phyloP scores from a whole-genome alignment of 2,888 invertebrate species.

The Parapristionchus giblindavisi region DNA sequence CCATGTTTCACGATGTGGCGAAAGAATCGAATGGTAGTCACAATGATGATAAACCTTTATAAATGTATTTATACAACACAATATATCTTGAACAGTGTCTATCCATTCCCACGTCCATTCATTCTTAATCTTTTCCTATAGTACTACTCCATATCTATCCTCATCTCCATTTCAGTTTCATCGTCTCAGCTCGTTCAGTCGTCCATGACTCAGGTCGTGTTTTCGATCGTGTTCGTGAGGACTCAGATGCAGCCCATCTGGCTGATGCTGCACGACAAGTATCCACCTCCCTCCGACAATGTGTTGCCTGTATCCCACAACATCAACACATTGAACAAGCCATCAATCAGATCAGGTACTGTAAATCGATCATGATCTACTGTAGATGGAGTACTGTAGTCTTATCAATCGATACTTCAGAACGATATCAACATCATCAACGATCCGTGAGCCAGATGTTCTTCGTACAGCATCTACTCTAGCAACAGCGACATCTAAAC shows the following conservation, averaged over 20 bases:
- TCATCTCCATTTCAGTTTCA: constrained; percentile 43
- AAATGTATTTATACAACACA: no score
- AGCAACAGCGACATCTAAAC: constrained; percentile 84
- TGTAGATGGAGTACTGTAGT: no score
- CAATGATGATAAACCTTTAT: no score
- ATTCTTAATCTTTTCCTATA: no score
- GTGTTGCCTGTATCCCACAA: constrained; percentile 88
- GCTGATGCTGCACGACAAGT: constrained; percentile 57
- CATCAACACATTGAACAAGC: constrained; percentile 90
- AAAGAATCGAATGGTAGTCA: not conserved
- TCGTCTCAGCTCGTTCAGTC: constrained; percentile 62
- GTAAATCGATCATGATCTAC: not conserved
- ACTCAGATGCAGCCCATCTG: constrained; percentile 49
- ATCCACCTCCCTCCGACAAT: constrained; percentile 79
- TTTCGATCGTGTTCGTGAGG: constrained; percentile 63
- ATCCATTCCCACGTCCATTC: no score
- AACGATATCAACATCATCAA: constrained; percentile 46
- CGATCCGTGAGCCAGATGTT: constrained; percentile 84
- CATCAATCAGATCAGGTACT: constrained; percentile 72
- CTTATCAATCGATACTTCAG: no score
- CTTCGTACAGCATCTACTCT: constrained; percentile 85
- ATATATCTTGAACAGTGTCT: not conserved
- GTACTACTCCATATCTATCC: no score
- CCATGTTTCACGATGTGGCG: not conserved
- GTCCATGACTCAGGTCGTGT: constrained; percentile 65